phyloP scores from a whole-genome alignment of 2,113 vertebrate genomes.

The Misgurnus mizolepis region DNA sequence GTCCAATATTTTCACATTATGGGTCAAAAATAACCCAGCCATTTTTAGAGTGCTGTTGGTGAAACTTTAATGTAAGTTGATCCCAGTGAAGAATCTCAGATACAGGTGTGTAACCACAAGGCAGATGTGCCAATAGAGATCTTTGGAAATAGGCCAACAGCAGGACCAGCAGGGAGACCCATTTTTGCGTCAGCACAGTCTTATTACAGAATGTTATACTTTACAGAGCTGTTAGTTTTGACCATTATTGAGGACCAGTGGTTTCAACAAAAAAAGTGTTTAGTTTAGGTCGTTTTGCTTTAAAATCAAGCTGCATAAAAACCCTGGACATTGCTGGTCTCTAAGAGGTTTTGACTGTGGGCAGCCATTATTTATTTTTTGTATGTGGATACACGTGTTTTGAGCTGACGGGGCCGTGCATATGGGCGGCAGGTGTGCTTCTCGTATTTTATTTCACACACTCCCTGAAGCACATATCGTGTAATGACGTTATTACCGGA shows the following conservation, averaged over 20 bases:
- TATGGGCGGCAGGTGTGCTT: constrained; percentile 69
- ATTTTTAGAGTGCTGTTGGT: background rate
- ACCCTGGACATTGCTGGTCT: constrained; percentile 46
- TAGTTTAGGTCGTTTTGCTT: background rate
- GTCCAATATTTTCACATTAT: too few relatives aligned
- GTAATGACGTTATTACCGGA: constrained; percentile 71
- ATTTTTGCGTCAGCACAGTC: constrained; percentile 65
- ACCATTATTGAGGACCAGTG: background rate
- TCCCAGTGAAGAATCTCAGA: constrained; percentile 72
- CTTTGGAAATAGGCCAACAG: constrained; percentile 61
- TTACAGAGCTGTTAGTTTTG: background rate
- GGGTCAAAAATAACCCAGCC: too few relatives aligned
- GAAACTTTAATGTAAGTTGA: constrained; percentile 78
- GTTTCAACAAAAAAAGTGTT: background rate
- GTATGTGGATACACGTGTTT: constrained; percentile 39
- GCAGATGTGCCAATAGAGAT: constrained; percentile 60
- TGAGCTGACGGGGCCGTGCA: constrained; percentile 56
- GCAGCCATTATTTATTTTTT: constrained; percentile 3
- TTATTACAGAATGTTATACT: constrained; percentile 39
- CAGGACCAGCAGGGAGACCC: constrained; percentile 61
- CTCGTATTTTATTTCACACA: constrained; percentile 66
- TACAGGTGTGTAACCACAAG: constrained; percentile 75
- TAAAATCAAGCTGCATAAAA: background rate
- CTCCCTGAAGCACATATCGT: constrained; percentile 71
- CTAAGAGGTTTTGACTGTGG: background rate